These are phyloP conservation scores for Azemiops feae DNA, from an alignment of 2,113 vertebrate genomes.

Conservation along the genomic window DNA sequence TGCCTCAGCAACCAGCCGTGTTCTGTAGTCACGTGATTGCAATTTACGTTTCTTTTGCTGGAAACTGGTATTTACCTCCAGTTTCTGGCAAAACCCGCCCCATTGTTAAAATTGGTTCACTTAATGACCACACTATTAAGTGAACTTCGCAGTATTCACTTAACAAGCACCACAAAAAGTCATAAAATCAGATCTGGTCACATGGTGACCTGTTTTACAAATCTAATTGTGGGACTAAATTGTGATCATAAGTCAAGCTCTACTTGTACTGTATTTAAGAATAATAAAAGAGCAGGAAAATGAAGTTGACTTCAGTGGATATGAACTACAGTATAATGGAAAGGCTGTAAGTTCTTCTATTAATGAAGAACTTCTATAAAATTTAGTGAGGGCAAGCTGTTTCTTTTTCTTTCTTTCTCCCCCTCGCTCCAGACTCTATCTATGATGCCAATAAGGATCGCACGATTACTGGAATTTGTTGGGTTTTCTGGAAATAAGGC, in stretches of 20 bases:
- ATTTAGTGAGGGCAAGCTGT: background rate
- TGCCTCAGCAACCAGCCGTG: background rate
- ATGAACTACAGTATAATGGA: background rate
- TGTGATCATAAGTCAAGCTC: background rate
- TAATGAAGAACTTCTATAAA: background rate
- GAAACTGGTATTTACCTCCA: background rate
- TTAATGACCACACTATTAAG: background rate
- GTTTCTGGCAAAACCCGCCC: background rate
- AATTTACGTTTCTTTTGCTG: background rate
- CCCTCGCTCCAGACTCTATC: constrained; percentile 84
- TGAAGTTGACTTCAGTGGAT: background rate
- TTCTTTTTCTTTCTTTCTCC: background rate
- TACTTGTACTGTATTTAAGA: background rate
- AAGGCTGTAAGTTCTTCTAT: background rate
- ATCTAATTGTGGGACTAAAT: background rate
- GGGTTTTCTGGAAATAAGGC: constrained; percentile 98
- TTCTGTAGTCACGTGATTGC: background rate
- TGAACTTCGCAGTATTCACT: background rate
- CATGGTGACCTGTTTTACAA: background rate
- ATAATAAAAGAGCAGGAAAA: background rate
- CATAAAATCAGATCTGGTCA: background rate
- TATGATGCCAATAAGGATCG: constrained; percentile 89
- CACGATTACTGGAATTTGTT: constrained; percentile 92
- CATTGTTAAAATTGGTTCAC: background rate
- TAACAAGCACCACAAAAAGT: background rate